Percentiles rank a stretch among this genome's conserved stretches.
Conservation (phyloP, 2,888 invertebrate genomes). For the Athetis lepigone region DNA sequence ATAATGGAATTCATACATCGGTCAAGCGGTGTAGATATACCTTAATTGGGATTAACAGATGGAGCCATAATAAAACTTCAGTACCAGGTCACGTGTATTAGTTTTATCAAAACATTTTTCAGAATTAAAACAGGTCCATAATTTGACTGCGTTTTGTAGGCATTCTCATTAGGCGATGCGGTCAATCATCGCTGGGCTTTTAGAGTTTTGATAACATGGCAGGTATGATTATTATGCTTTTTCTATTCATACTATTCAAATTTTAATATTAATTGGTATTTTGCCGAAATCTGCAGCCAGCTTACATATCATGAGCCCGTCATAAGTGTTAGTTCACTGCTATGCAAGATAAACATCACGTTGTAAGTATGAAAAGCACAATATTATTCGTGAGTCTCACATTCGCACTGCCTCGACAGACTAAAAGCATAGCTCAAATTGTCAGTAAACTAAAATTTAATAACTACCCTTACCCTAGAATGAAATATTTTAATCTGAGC, state of each 20-base stretch:
- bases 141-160: background rate
- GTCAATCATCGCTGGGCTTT: background rate
- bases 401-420: too few species aligned
- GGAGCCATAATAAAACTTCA: background rate
- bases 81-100: background rate
- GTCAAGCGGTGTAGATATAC: background rate
- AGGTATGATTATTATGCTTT: background rate
- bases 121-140: background rate
- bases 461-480: conserved; percentile 90
- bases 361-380: too few species aligned
- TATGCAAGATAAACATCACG: too few species aligned
- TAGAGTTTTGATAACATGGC: background rate
- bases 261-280: background rate
- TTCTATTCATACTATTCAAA: background rate
- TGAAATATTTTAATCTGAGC: conserved; percentile 92
- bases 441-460: too few species aligned
- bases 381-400: too few species aligned
- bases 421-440: too few species aligned
- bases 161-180: background rate
- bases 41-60: background rate
- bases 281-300: too few species aligned
- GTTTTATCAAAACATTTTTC: background rate
- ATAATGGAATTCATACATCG: background rate
- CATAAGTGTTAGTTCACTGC: too few species aligned
- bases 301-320: too few species aligned